Evolutionary conservation across 2,888 invertebrate species (phyloP).

Genomic region (Scaptomyza polygonia): DNA sequence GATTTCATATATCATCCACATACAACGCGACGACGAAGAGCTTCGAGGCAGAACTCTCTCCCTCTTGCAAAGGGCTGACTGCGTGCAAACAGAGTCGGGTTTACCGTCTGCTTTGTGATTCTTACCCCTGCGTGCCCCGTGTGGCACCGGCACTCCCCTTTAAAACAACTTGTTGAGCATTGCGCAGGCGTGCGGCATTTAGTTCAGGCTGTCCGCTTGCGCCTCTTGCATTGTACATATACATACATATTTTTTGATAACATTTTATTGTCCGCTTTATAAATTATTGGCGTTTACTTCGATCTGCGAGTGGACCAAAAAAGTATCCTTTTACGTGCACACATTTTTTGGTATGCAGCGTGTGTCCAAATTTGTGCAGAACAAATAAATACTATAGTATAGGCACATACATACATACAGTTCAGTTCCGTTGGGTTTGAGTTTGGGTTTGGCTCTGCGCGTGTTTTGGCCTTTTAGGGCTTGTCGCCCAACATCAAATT

Average conservation of each 20-base stretch:
- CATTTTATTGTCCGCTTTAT: constrained; percentile 80
- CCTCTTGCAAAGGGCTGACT: constrained; percentile 7
- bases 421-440: constrained; percentile 17
- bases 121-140: background rate
- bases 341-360: constrained; percentile 71
- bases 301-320: constrained; percentile 47
- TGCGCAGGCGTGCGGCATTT: constrained; percentile 80
- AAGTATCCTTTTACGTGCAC: constrained; percentile 78
- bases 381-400: constrained; percentile 62
- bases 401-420: background rate
- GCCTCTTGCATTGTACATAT: constrained; percentile 40
- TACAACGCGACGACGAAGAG: constrained; percentile 29
- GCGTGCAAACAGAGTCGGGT: background rate
- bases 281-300: constrained; percentile 77
- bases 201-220: constrained; percentile 77
- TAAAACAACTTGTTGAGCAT: constrained; percentile 64
- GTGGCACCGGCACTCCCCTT: background rate
- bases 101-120: background rate
- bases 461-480: constrained; percentile 76
- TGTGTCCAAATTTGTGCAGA: constrained; percentile 78
- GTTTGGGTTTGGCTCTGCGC: constrained; percentile 46
- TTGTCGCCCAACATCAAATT: constrained; percentile 69
- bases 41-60: constrained; percentile 8
- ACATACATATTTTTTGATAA: constrained; percentile 64
- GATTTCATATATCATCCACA: constrained; percentile 79